Conservation (phyloP, 1,140 invertebrate genomes). For the Lineus longissimus region DNA sequence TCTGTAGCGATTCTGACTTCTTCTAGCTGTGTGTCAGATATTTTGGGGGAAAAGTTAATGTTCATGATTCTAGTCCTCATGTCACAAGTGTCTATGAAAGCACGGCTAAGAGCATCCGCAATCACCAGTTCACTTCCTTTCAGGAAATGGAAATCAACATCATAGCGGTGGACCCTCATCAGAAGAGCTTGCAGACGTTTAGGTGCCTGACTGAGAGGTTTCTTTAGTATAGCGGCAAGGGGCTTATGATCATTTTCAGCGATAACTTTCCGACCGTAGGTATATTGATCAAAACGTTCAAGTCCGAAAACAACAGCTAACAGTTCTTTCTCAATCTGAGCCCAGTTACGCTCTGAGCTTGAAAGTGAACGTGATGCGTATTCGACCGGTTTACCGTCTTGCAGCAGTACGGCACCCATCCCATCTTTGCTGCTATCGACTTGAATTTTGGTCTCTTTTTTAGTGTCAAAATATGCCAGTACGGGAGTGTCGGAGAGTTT, state of each 20-base stretch:
- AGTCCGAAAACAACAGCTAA: conserved; percentile 18
- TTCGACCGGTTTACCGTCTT: conserved; percentile 43
- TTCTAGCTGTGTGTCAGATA: conserved; percentile 13
- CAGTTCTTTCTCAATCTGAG: conserved; percentile 55
- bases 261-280: conserved; percentile 20
- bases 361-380: conserved; percentile 43
- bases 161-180: conserved; percentile 46
- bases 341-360: conserved; percentile 37
- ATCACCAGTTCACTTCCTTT: conserved; percentile 45
- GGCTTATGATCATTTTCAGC: conserved; percentile 47
- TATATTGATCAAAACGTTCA: conserved; percentile 28
- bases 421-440: conserved; percentile 41
- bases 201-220: conserved; percentile 27
- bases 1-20: conserved; percentile 15
- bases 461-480: conserved; percentile 31
- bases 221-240: conserved; percentile 46
- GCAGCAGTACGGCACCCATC: conserved; percentile 45
- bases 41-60: neutral
- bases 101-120: conserved; percentile 37
- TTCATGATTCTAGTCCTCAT: neutral
- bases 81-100: neutral
- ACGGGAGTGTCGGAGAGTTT: conserved; percentile 13
- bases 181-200: conserved; percentile 49
- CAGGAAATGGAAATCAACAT: conserved; percentile 47
- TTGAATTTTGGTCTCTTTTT: conserved; percentile 34